Base-by-base conservation (phyloP, 92 coral and sea anemone species). In the Bergia sp. region DNA sequence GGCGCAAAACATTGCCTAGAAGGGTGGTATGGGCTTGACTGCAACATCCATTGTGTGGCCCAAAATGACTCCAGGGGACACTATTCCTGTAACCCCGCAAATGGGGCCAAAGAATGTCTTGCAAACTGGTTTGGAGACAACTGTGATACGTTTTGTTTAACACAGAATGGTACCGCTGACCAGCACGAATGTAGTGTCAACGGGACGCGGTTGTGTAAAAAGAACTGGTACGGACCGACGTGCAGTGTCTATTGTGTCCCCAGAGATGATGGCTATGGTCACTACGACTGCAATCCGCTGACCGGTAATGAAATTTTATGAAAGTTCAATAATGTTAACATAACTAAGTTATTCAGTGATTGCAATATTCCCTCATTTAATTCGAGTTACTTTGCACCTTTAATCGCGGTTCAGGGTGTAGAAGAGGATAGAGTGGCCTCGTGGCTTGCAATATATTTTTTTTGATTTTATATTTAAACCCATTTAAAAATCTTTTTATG, bases 81-180 rank as follows among this genome's bases (percentile, higher is more conserved):
- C 89, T 94, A 89, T 75, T 82, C 45, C 37, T 95, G 98, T 76
- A 80, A 92, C 57, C 73, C 64, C 15, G 53, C 44, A 10, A 86
- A 85, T 47, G 98, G 98, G 53, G 86, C 94, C 10, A 95, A 90
- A 41, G 91, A 86, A 43, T 95, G 98, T 83, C 61, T 90, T 2
- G 49, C 85, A 8, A 74, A 96, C 88, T 96, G 98, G 99, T 95
- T 84, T 86, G 98, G 95, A 18, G 89, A 92, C n/a, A 85, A 91
- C 80, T 95, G 99, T 65, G 88, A 85, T 13, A 91, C 76, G 38
- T 89, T 83, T 76, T 96, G 98, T 75, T 42, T 79, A 45, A 38
- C 78, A 18, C 88, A 57, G 57, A 91, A 93, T 83, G 91, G 87
- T 66, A 61, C 89, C 76, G 37, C 77, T 41, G 95, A 92, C 3